Conservation (phyloP, 2,113 vertebrate species). For the Delphinus delphis region DNA sequence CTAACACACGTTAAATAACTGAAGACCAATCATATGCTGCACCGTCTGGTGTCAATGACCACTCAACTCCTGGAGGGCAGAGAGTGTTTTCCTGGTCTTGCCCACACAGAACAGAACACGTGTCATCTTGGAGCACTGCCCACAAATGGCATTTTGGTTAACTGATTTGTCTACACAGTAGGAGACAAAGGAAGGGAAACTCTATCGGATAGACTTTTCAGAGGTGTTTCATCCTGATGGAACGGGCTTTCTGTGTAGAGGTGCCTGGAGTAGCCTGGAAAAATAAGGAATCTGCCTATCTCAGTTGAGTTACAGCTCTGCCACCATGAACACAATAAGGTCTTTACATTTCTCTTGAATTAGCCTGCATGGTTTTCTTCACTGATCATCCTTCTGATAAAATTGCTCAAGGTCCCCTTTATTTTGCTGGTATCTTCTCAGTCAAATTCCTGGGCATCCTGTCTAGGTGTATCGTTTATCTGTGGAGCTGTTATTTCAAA, state of each 20-base stretch:
- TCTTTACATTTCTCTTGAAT: neutral
- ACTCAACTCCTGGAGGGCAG: neutral
- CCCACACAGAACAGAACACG: neutral
- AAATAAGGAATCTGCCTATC: neutral
- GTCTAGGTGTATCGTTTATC: neutral
- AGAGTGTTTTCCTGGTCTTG: neutral
- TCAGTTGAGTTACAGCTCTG: neutral
- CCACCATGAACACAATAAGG: neutral
- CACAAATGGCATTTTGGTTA: neutral
- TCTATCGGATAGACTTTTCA: neutral
- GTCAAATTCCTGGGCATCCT: neutral
- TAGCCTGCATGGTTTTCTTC: neutral
- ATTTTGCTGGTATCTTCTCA: neutral
- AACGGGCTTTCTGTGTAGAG: neutral
- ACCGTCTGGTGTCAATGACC: neutral
- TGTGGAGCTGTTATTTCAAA: neutral
- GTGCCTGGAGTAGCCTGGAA: neutral
- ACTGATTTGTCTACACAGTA: neutral
- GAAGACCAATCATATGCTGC: neutral
- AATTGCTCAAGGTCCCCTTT: neutral
- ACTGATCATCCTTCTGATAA: neutral
- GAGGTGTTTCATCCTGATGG: neutral
- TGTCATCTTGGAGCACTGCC: neutral
- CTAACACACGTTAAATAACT: neutral
- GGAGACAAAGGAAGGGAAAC: neutral